phyloP scores from a whole-genome alignment of 2,797 vertebrate species.

The Ctenochaetus hawaiiensis region DNA sequence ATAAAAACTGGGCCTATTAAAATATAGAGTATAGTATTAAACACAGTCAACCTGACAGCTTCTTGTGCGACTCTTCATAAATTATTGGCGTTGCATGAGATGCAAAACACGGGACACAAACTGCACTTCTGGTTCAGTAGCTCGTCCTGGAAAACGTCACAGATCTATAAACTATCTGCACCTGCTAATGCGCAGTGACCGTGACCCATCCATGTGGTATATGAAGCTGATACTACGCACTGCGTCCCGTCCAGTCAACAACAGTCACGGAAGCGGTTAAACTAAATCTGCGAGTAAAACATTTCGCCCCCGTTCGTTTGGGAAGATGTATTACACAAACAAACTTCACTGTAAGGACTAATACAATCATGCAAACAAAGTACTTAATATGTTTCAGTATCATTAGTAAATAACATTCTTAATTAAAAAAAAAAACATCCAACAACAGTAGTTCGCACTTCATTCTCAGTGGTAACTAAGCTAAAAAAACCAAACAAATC shows the following conservation, averaged over 20 bases:
- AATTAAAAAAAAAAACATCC: neutral
- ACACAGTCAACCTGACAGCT: neutral
- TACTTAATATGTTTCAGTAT: neutral
- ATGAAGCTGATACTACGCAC: neutral
- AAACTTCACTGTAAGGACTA: neutral
- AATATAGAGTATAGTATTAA: neutral
- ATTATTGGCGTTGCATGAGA: slow-evolving; percentile 1
- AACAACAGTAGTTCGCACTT: neutral
- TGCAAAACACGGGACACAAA: slow-evolving; percentile 7
- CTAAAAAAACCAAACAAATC: neutral
- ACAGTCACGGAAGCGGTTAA: neutral
- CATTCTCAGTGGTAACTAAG: neutral
- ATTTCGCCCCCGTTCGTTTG: slow-evolving; percentile 35
- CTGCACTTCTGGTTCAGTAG: slow-evolving; percentile 43
- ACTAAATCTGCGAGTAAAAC: neutral
- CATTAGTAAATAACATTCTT: no score
- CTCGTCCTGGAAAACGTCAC: neutral
- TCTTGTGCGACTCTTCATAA: neutral
- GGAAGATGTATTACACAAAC: slow-evolving; percentile 36
- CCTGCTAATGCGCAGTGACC: fast-evolving
- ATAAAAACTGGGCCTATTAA: neutral
- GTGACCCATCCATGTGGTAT: slow-evolving; percentile 27
- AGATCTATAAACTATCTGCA: slow-evolving; percentile 27
- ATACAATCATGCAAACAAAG: neutral
- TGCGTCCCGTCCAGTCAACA: neutral